A percentile compares a stretch with the other conserved stretches of the same genome.
These are phyloP conservation scores for Pogonomyrmex californicus DNA, from an alignment of 1,140 invertebrate species.

Conservation along the genomic window DNA sequence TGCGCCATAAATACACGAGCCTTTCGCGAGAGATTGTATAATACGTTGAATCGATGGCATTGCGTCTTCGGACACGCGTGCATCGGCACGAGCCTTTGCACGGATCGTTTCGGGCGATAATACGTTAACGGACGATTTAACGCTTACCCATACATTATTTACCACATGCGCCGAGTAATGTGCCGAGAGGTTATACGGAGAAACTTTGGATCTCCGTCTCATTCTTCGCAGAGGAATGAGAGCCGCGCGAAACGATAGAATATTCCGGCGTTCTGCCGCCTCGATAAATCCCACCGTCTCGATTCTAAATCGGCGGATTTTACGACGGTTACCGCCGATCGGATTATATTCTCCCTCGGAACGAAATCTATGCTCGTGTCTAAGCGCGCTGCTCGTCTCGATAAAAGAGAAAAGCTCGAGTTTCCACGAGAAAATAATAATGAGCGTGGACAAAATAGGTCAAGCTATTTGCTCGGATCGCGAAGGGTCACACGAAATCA, in stretches of 20 bases:
- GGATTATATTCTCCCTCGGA: constrained; percentile 61
- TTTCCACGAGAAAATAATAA: constrained; percentile 79
- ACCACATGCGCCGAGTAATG: constrained; percentile 49
- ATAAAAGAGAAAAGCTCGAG: constrained; percentile 70
- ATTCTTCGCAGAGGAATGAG: constrained; percentile 43
- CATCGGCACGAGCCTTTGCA: constrained; percentile 33
- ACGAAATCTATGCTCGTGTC: constrained; percentile 20
- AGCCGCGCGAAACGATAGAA: constrained; percentile 45
- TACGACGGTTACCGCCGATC: constrained; percentile 49
- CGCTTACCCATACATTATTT: constrained; percentile 70
- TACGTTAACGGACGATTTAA: constrained; percentile 76
- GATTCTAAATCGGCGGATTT: constrained; percentile 54
- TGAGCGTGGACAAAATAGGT: constrained; percentile 76
- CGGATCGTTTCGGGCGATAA: constrained; percentile 68
- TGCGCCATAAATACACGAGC: not conserved
- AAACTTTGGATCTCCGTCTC: constrained; percentile 49
- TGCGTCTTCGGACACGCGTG: constrained; percentile 17
- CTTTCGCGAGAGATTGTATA: constrained; percentile 44
- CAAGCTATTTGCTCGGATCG: constrained; percentile 57
- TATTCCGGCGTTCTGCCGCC: constrained; percentile 13
- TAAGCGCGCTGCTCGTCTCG: not conserved
- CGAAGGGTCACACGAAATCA: constrained; percentile 75
- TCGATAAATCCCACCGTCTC: constrained; percentile 60
- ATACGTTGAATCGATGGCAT: constrained; percentile 58
- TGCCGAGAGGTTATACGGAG: constrained; percentile 27